Evolutionary conservation across 2,113 vertebrate genomes (phyloP), one percentile per base, ranked within the genome.

Genomic region (Shinisaurus crocodilurus): DNA sequence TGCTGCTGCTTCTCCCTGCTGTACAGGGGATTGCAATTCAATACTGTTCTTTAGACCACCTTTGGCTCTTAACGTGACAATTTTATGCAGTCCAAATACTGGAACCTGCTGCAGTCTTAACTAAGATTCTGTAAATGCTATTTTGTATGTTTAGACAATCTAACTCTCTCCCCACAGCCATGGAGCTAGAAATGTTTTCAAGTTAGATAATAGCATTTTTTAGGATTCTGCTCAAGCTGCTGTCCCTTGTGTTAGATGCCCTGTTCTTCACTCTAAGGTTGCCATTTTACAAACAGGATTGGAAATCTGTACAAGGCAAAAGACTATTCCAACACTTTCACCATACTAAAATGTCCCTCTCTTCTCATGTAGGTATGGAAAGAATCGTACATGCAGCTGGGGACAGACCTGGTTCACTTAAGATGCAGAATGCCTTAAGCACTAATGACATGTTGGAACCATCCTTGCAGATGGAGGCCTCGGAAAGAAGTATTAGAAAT

Each of bases 401-500:
- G 9, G 97, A 95, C n/a, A 96, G 95, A 94, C 90, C 80, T 3
- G 69, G 88, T 0, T 82, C 9, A 5, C 94, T 90, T 2, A 93
- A 95, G 25, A 27, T 82, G 10, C 85, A 94, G 2, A 96, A 97
- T 7, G 95, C 95, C 9, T 75, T 57, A 25, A 91, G 69, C 57
- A 45, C 76, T 3, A 63, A n/a, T 1, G 90, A 69, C 0, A 91
- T 85, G 3, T 45, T 76, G 79, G 94, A 97, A 0, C 89, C 85
- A 83, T 92, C 81, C 0, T 0, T 89, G 93, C 95, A 93, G 91
- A 4, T 92, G 67, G 83, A 86, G 3, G 0, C 75, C 0, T 0
- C 82, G 0, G 98, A 98, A 23, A 97, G 96, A 77, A 94, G 37
- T 25, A 93, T 92, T 43, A 96, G 94, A 4, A 94, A 94, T 72